Base-by-base conservation (phyloP, 2,797 vertebrate genomes). In the Tauraco hartlaubi region DNA sequence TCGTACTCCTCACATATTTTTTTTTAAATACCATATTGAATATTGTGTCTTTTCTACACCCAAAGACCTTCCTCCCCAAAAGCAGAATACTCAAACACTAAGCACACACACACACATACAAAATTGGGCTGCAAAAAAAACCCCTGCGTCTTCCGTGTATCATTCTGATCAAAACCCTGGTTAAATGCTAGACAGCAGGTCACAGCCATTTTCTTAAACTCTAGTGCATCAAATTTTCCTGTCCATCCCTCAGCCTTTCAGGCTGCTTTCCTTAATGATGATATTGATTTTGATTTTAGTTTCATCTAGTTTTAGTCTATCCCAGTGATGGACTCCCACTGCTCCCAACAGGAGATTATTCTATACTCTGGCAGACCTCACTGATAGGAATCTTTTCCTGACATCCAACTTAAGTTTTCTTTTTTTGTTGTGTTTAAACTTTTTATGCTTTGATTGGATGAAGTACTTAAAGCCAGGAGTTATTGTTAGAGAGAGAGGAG, bases 271-370 rank as follows among this genome's bases (percentile, higher is more conserved):
- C 51, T 88, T 96, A 94, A 96, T 86, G 91, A 94, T 94, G 85
- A 96, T 95, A 96, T 92, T 95, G 96, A 97, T 96, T 96, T 97
- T 96, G 90, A 90, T 94, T 94, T 96, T 96, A 92, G 93, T 92
- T 96, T 92, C 85, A 94, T 91, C 91, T 88, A 29, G 92, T 92
- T 96, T 95, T 88, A 92, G 85, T 93, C 90, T 62, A 28, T 62
- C 85, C 94, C 82, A 88, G 87, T 49, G 91, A 94, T 83, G 92
- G 95, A 94, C 95, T 94, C 96, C 89, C 82, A 94, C 95, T 90
- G 91, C 63, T 97, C 90, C 96, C 92, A 69, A 91, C 71, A 84
- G 94, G 95, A 94, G 82, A 92, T 92, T 76, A 84, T 84, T 94
- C 76, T 81, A 4, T 55, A 5, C 85, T 66, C 69, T 31, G 59